Evolutionary conservation across 2,888 invertebrate genomes (phyloP).

Genomic region (Oegoconia quadripuncta): DNA sequence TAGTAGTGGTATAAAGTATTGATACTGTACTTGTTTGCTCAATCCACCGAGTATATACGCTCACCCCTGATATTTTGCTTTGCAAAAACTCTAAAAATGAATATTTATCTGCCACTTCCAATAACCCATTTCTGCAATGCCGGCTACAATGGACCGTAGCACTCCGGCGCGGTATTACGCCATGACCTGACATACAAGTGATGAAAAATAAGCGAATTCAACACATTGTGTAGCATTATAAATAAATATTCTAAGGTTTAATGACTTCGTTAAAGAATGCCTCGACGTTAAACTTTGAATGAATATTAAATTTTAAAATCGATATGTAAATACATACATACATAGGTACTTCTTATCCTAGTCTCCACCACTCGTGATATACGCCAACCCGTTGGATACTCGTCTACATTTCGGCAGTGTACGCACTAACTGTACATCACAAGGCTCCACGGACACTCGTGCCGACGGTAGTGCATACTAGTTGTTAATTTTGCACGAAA

Average conservation of each 20-base stretch:
- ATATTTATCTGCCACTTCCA: conserved; percentile 47
- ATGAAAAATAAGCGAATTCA: background rate
- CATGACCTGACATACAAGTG: background rate
- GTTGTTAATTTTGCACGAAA: conserved; percentile 58
- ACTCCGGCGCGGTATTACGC: conserved; percentile 23
- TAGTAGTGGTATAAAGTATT: too few species aligned
- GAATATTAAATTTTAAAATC: too few species aligned
- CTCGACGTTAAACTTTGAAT: too few species aligned
- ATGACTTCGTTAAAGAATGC: too few species aligned
- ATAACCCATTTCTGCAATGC: conserved; percentile 34
- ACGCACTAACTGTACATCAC: conserved; percentile 51
- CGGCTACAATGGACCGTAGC: conserved; percentile 40
- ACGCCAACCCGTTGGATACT: conserved; percentile 10
- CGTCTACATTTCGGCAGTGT: conserved; percentile 31
- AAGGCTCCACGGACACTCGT: conserved; percentile 22
- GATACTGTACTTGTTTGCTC: too few species aligned
- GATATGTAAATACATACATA: too few species aligned
- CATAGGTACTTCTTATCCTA: background rate
- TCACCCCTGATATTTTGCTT: conserved; percentile 4
- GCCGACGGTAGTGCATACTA: conserved; percentile 24
- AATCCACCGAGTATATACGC: background rate
- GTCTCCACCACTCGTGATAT: background rate
- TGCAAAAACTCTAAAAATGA: conserved; percentile 37
- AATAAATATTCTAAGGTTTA: too few species aligned
- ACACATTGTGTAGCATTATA: background rate